A percentile compares a stretch with the other conserved stretches of the same genome.
phyloP scores from a whole-genome alignment of 2,113 vertebrate species.

The Penelope pileata region DNA sequence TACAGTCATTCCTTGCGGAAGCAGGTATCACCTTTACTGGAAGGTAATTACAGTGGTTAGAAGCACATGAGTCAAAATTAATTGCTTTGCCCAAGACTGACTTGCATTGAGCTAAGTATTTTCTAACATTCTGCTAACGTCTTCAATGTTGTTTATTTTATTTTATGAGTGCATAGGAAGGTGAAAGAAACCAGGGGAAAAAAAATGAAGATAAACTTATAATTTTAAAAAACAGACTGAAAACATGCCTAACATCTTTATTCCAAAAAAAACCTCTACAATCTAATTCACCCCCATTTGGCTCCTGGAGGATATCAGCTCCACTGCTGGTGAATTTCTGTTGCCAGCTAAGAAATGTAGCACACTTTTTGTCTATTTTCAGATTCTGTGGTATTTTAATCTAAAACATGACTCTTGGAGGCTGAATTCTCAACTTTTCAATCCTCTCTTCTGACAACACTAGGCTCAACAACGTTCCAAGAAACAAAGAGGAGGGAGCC shows the following conservation, averaged over 20 bases:
- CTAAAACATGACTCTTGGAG: neutral
- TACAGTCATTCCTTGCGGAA: rapidly evolving
- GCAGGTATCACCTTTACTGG: neutral
- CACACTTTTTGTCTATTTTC: neutral
- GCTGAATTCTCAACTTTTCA: neutral
- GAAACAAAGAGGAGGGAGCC: neutral
- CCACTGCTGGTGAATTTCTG: neutral
- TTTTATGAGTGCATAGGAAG: neutral
- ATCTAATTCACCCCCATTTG: neutral
- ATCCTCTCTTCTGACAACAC: neutral
- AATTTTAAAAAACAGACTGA: neutral
- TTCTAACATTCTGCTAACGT: neutral
- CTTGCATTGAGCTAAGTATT: neutral
- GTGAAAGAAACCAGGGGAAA: neutral
- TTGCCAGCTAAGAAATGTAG: neutral
- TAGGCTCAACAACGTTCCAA: neutral
- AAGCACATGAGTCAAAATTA: neutral
- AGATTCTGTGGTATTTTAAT: neutral
- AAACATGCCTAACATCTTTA: neutral
- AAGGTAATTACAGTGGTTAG: neutral
- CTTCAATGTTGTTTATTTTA: rapidly evolving
- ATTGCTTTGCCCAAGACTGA: neutral
- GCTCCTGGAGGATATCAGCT: neutral
- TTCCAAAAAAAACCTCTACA: neutral
- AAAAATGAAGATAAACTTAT: neutral